A percentile compares a stretch with the other conserved stretches of the same genome.
phyloP scores from a whole-genome alignment of 1,140 invertebrate species.

The Lamellibrachia luymesi region DNA sequence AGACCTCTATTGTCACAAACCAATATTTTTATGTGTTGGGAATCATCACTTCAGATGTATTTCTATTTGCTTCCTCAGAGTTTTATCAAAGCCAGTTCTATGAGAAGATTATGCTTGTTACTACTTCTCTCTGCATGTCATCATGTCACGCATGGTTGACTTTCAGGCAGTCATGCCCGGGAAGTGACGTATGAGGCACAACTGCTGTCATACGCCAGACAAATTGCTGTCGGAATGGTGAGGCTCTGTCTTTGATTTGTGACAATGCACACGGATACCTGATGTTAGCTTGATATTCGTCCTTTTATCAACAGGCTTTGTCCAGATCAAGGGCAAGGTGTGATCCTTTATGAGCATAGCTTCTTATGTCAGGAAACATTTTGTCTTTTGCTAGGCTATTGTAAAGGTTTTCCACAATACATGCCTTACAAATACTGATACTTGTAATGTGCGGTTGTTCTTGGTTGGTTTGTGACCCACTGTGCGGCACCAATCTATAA shows the following conservation, averaged over 20 bases:
- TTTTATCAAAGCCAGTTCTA: background rate
- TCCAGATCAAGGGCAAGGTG: no score
- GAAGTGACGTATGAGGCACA: background rate
- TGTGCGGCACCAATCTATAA: no score
- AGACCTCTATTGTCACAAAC: background rate
- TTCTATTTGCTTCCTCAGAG: background rate
- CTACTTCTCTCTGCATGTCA: background rate
- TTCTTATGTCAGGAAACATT: no score
- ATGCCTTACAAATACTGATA: no score
- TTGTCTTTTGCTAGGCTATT: no score
- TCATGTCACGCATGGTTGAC: background rate
- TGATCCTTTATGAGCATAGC: no score
- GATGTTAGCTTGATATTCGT: no score
- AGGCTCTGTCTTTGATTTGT: slow-evolving; percentile 19
- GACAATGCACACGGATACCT: no score
- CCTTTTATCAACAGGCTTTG: no score
- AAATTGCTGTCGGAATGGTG: slow-evolving; percentile 53
- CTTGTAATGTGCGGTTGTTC: no score
- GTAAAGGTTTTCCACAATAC: no score
- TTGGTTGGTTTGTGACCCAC: no score
- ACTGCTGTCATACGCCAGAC: slow-evolving; percentile 49
- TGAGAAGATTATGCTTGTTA: background rate
- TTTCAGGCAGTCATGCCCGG: background rate
- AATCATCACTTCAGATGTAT: background rate
- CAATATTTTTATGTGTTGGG: background rate